Evolutionary conservation across 2,113 vertebrate species (phyloP).

Genomic region (Todiramphus saurophagus): DNA sequence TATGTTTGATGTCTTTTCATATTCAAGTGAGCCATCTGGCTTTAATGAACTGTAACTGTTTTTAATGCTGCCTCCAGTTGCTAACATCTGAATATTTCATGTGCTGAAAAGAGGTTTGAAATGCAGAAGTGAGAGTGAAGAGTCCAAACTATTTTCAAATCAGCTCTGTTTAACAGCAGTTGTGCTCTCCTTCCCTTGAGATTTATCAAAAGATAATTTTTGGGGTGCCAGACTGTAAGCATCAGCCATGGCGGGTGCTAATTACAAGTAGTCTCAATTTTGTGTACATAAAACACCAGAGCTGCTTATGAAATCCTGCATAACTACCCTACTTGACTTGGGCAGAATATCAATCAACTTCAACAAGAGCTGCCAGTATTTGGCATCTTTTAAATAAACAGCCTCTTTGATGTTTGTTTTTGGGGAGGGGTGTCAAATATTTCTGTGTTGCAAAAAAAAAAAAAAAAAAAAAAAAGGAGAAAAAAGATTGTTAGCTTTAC

Average conservation of each 20-base stretch:
- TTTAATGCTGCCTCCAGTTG: constrained; percentile 66
- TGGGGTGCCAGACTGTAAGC: constrained; percentile 32
- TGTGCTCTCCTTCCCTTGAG: background rate
- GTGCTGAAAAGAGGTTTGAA: constrained; percentile 49
- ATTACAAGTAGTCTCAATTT: constrained; percentile 23
- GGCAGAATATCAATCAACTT: constrained; percentile 35
- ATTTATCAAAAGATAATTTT: constrained; percentile 39
- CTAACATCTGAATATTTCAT: constrained; percentile 62
- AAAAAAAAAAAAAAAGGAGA: background rate
- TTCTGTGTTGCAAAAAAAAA: background rate
- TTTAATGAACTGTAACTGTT: constrained; percentile 69
- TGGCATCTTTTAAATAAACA: background rate
- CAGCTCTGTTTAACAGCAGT: constrained; percentile 11
- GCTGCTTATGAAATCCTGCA: constrained; percentile 8
- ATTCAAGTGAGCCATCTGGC: constrained; percentile 68
- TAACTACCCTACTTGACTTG: constrained; percentile 9
- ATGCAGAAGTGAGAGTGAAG: constrained; percentile 46
- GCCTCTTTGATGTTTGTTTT: background rate
- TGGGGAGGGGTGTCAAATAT: background rate
- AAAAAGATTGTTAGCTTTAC: background rate
- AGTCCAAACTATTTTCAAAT: constrained; percentile 40
- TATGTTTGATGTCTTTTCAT: constrained; percentile 65
- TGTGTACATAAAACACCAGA: constrained; percentile 45
- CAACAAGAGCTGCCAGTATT: background rate
- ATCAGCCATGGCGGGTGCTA: background rate